Conservation (phyloP, 2,888 invertebrate species). For the Eurytoma adleriae region DNA sequence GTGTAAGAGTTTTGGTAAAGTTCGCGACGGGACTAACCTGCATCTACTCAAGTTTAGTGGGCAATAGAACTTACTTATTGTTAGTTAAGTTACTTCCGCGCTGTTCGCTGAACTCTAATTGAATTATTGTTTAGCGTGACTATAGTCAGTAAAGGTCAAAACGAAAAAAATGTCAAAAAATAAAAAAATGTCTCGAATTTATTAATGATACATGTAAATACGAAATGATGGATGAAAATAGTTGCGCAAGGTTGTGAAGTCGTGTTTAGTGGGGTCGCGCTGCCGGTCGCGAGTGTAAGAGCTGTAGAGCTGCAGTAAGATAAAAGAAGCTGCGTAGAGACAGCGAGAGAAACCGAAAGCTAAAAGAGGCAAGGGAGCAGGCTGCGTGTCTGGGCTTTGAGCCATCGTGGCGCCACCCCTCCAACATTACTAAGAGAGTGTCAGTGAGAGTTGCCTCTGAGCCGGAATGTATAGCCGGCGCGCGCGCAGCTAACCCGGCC, state of each 20-base stretch:
- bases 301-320: not conserved
- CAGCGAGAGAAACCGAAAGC: conserved; percentile 51
- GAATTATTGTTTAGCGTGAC: no score
- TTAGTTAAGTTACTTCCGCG: conserved; percentile 58
- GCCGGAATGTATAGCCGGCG: not conserved
- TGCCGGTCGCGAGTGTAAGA: no score
- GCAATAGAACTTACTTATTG: conserved; percentile 68
- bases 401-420: conserved; percentile 4
- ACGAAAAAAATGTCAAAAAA: no score
- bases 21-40: conserved; percentile 66
- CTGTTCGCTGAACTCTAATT: not conserved
- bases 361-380: conserved; percentile 52
- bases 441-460: conserved; percentile 40
- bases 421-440: conserved; percentile 2
- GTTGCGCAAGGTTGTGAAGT: no score
- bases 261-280: no score
- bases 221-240: no score
- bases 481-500: conserved; percentile 40
- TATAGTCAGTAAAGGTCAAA: no score
- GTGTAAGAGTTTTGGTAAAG: conserved; percentile 56
- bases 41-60: conserved; percentile 56
- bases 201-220: no score
- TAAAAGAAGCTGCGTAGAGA: conserved; percentile 13
- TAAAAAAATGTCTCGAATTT: not conserved
- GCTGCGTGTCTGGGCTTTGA: conserved; percentile 20